Evolutionary conservation across 2,888 invertebrate genomes (phyloP).

Genomic region (Apodemia hepburni): DNA sequence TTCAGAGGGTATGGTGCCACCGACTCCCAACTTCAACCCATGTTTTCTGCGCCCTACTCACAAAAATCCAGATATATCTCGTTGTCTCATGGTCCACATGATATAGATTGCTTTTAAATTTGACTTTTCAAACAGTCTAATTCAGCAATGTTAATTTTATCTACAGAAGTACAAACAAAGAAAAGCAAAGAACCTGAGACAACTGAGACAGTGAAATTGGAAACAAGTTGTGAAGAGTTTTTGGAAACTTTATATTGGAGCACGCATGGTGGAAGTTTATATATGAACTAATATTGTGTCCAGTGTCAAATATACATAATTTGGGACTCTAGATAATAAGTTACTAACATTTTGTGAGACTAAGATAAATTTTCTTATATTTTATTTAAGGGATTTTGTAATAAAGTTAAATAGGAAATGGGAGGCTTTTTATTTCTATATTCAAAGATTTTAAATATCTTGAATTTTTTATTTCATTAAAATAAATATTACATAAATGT

Average conservation of each 20-base stretch:
- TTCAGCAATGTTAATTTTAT: slow-evolving; percentile 71
- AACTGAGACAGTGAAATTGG: slow-evolving; percentile 65
- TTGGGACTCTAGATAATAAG: slow-evolving; percentile 33
- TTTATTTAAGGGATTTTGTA: slow-evolving; percentile 43
- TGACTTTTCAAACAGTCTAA: slow-evolving; percentile 44
- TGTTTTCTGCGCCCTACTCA: slow-evolving; percentile 76
- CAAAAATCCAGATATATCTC: slow-evolving; percentile 82
- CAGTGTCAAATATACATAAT: slow-evolving; percentile 43
- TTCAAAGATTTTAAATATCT: slow-evolving; percentile 41
- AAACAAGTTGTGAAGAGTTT: slow-evolving; percentile 68
- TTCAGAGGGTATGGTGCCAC: slow-evolving; percentile 77
- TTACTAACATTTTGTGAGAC: slow-evolving; percentile 27
- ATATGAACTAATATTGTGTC: slow-evolving; percentile 32
- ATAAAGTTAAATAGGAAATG: slow-evolving; percentile 55
- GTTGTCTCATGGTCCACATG: slow-evolving; percentile 83
- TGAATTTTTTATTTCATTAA: slow-evolving; percentile 39
- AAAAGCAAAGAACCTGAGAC: slow-evolving; percentile 71
- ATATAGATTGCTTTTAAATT: slow-evolving; percentile 62
- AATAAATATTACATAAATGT: slow-evolving; percentile 48
- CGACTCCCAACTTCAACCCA: slow-evolving; percentile 69
- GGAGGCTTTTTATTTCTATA: slow-evolving; percentile 58
- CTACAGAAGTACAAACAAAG: slow-evolving; percentile 77
- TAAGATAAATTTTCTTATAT: slow-evolving; percentile 25
- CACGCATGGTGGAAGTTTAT: slow-evolving; percentile 83
- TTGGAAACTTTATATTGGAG: slow-evolving; percentile 81